Evolutionary conservation across 2,113 vertebrate genomes (phyloP).

Genomic region (Sula dactylatra): DNA sequence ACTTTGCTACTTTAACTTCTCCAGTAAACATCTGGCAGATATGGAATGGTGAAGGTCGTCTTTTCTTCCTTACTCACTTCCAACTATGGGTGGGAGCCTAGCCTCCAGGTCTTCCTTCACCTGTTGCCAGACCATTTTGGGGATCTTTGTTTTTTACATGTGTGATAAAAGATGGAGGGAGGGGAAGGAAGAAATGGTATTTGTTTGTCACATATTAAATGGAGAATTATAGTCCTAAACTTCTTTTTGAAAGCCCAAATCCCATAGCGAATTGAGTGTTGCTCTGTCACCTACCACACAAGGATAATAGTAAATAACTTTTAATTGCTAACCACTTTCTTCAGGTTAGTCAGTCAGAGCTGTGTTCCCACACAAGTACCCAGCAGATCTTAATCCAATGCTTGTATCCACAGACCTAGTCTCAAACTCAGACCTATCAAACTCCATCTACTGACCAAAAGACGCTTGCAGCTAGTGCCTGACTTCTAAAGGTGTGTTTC

Average conservation of each 20-base stretch:
- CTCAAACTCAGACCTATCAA: neutral
- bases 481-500: neutral
- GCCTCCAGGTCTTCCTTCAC: neutral
- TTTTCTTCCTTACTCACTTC: neutral
- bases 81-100: neutral
- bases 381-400: neutral
- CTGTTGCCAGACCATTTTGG: neutral
- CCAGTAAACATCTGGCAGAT: neutral
- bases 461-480: neutral
- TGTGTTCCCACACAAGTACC: neutral
- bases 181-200: neutral
- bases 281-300: neutral
- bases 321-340: neutral
- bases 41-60: neutral
- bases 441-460: neutral
- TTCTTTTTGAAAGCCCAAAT: neutral
- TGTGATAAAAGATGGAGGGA: neutral
- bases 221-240: neutral
- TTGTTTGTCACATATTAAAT: neutral
- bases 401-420: neutral
- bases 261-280: neutral
- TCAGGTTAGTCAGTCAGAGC: neutral
- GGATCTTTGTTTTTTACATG: neutral
- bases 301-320: neutral
- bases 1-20: neutral